Percentiles rank a stretch among this genome's conserved stretches.
These are phyloP conservation scores for Enteromius argenteus DNA, from an alignment of 2,797 vertebrate species.

Conservation along the genomic window DNA sequence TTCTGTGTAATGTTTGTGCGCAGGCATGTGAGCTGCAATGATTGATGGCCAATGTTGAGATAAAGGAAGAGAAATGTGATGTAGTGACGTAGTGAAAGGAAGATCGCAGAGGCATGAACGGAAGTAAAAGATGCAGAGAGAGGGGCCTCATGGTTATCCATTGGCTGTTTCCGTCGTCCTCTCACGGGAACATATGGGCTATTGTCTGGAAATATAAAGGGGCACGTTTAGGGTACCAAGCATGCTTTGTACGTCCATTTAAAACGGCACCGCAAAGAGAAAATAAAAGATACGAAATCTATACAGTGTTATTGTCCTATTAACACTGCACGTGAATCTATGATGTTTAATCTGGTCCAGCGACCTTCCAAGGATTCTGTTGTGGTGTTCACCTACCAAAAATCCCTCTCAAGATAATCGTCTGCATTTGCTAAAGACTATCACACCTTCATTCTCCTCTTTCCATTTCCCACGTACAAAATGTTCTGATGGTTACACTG, in stretches of 20 bases:
- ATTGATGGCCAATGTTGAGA: constrained; percentile 36
- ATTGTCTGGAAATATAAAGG: constrained; percentile 51
- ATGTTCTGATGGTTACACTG: constrained; percentile 37
- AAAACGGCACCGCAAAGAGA: background rate
- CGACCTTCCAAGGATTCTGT: constrained; percentile 9
- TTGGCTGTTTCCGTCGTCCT: constrained; percentile 50
- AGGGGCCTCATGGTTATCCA: constrained; percentile 31
- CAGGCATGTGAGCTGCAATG: background rate
- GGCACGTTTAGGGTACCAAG: constrained; percentile 34
- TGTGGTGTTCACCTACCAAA: background rate
- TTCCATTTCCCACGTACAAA: background rate
- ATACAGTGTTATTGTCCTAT: background rate
- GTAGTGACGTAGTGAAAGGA: constrained; percentile 43
- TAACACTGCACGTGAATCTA: background rate
- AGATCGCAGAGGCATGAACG: constrained; percentile 32
- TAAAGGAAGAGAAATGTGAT: constrained; percentile 53
- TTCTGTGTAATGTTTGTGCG: constrained; percentile 27
- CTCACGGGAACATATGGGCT: constrained; percentile 41
- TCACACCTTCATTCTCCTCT: constrained; percentile 2
- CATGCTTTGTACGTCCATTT: constrained; percentile 14
- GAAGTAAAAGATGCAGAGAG: constrained; percentile 27
- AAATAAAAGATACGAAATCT: background rate
- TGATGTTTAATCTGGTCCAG: background rate
- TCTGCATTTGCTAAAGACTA: constrained; percentile 12
- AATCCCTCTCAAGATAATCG: background rate